Percentiles rank a stretch among this genome's conserved stretches.
These are phyloP conservation scores for Amphiura filiformis DNA, from an alignment of 35 echinoderm and acorn worm species.

Conservation along the genomic window DNA sequence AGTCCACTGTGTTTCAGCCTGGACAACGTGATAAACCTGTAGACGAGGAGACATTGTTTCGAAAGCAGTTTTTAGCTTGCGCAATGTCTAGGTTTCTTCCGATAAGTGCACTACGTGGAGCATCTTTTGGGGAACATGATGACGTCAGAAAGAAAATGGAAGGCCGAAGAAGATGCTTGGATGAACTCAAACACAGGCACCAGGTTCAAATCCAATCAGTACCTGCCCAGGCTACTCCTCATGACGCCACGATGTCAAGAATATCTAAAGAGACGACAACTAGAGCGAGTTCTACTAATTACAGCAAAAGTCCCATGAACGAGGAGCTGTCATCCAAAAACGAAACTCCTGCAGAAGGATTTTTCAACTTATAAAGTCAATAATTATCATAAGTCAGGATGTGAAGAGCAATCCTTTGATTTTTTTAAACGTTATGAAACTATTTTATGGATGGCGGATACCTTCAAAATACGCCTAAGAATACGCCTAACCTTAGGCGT, in stretches of 20 bases:
- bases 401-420: too few relatives aligned
- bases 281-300: not conserved
- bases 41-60: slow-evolving; percentile 24
- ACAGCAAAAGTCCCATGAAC: not conserved
- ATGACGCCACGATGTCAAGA: not conserved
- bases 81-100: slow-evolving; percentile 60
- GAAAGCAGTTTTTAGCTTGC: slow-evolving; percentile 72
- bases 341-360: not conserved
- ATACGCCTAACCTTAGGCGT: too few relatives aligned
- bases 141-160: slow-evolving; percentile 94
- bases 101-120: slow-evolving; percentile 64
- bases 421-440: too few relatives aligned
- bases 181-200: slow-evolving; percentile 30
- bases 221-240: too few relatives aligned
- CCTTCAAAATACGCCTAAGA: too few relatives aligned
- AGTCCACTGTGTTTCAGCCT: not conserved
- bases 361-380: not conserved
- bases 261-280: not conserved
- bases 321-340: not conserved
- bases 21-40: not conserved
- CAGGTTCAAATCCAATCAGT: not conserved
- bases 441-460: too few relatives aligned
- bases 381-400: too few relatives aligned
- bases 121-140: slow-evolving; percentile 71
- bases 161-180: slow-evolving; percentile 60